These are phyloP conservation scores for Apodemia zela DNA, from an alignment of 2,888 invertebrate species.

Conservation along the genomic window DNA sequence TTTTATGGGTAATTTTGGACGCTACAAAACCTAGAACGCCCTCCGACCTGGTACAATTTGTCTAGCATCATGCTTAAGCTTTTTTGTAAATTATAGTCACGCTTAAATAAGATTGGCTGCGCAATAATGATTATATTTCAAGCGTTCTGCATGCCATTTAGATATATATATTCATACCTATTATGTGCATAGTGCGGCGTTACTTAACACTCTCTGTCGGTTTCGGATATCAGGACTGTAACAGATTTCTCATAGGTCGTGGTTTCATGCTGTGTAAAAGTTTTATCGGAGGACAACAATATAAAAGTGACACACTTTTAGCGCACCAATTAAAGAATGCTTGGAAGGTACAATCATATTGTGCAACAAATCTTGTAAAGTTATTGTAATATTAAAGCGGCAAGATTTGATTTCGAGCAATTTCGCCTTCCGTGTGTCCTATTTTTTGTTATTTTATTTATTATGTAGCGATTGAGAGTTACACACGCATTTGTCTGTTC, in stretches of 20 bases:
- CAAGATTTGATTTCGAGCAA: constrained; percentile 70
- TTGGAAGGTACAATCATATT: constrained; percentile 78
- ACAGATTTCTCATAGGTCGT: constrained; percentile 48
- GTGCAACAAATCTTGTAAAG: constrained; percentile 80
- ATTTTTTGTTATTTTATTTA: constrained; percentile 55
- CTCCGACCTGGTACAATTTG: constrained; percentile 78
- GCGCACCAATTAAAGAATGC: constrained; percentile 73
- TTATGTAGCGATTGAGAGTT: constrained; percentile 63
- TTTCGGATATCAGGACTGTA: constrained; percentile 67
- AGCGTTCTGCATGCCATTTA: constrained; percentile 81
- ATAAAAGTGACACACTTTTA: constrained; percentile 75
- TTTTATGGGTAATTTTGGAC: constrained; percentile 77
- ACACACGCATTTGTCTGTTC: constrained; percentile 60
- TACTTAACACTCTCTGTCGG: constrained; percentile 73
- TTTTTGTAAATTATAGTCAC: constrained; percentile 81
- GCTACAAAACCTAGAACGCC: constrained; percentile 76
- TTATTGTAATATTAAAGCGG: constrained; percentile 80
- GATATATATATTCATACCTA: constrained; percentile 79
- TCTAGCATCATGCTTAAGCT: constrained; percentile 80
- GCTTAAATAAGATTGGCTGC: constrained; percentile 80
- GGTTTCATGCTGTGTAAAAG: constrained; percentile 40
- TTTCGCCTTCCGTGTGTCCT: constrained; percentile 74
- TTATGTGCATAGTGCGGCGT: constrained; percentile 78
- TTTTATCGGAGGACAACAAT: constrained; percentile 56
- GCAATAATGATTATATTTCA: constrained; percentile 81